phyloP scores from a whole-genome alignment of 2,888 invertebrate genomes.

The Drosophila meridionalis region DNA sequence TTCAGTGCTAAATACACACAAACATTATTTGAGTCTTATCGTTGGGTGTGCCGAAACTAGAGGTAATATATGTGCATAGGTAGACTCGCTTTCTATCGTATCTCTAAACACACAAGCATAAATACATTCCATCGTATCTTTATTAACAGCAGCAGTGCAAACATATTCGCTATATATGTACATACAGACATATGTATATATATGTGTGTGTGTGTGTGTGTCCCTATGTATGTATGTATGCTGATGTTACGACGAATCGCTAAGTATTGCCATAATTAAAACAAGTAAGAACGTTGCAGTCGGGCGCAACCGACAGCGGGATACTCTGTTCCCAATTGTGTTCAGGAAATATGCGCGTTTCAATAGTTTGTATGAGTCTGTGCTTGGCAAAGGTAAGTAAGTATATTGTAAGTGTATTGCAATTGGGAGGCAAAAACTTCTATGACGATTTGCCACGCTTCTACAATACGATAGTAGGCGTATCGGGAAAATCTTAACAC shows the following conservation, averaged over 20 bases:
- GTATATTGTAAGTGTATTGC: too few species aligned
- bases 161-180: background rate
- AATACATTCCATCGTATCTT: constrained; percentile 10
- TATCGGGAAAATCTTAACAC: too few species aligned
- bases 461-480: too few species aligned
- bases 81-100: constrained; percentile 1
- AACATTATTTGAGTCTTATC: constrained; percentile 1
- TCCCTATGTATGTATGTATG: background rate
- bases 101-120: background rate
- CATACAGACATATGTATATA: background rate
- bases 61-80: background rate
- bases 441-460: too few species aligned
- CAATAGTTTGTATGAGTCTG: too few species aligned
- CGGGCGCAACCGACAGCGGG: too few species aligned
- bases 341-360: too few species aligned
- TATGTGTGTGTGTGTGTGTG: background rate
- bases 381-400: too few species aligned
- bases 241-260: background rate
- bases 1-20: background rate
- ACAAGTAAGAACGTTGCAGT: background rate
- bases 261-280: background rate
- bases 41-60: constrained; percentile 1
- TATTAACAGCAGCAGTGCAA: background rate
- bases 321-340: too few species aligned
- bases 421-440: too few species aligned